phyloP scores from a whole-genome alignment of 1,140 invertebrate species.

The Drosophila parabipectinata region DNA sequence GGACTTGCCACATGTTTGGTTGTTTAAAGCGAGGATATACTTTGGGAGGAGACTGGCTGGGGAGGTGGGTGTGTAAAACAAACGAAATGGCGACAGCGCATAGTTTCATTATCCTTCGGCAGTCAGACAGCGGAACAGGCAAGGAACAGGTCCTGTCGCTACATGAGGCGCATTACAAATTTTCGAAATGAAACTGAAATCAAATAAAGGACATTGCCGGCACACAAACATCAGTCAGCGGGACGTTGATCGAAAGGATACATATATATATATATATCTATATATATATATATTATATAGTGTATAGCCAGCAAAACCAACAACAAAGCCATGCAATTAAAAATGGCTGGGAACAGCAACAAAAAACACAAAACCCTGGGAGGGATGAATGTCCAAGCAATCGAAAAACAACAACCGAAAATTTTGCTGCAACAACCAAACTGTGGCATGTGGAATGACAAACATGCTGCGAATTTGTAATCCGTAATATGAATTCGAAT shows the following conservation, averaged over 20 bases:
- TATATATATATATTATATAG: slow-evolving; percentile 13
- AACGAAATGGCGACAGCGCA: slow-evolving; percentile 68
- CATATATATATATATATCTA: slow-evolving; percentile 18
- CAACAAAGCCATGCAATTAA: slow-evolving; percentile 78
- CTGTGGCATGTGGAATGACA: slow-evolving; percentile 73
- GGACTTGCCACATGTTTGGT: neutral
- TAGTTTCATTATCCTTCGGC: slow-evolving; percentile 77
- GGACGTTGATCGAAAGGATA: slow-evolving; percentile 9
- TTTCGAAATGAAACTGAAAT: slow-evolving; percentile 81
- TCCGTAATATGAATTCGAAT: slow-evolving; percentile 75
- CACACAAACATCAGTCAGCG: slow-evolving; percentile 28
- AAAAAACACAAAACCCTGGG: slow-evolving; percentile 10
- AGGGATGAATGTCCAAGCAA: neutral
- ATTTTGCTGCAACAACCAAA: slow-evolving; percentile 34
- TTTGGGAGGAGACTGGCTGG: neutral
- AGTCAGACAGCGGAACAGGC: slow-evolving; percentile 46
- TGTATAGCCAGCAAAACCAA: slow-evolving; percentile 40
- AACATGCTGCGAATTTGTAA: slow-evolving; percentile 82
- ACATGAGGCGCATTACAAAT: slow-evolving; percentile 79
- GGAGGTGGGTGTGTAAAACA: slow-evolving; percentile 53
- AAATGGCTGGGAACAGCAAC: slow-evolving; percentile 58
- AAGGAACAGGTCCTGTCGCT: slow-evolving; percentile 57
- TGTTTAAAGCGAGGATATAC: slow-evolving; percentile 5
- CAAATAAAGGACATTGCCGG: slow-evolving; percentile 68
- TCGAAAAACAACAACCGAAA: slow-evolving; percentile 40